These are phyloP conservation scores for Centruroides sculpturatus DNA, from an alignment of 1,140 invertebrate species.

Conservation along the genomic window DNA sequence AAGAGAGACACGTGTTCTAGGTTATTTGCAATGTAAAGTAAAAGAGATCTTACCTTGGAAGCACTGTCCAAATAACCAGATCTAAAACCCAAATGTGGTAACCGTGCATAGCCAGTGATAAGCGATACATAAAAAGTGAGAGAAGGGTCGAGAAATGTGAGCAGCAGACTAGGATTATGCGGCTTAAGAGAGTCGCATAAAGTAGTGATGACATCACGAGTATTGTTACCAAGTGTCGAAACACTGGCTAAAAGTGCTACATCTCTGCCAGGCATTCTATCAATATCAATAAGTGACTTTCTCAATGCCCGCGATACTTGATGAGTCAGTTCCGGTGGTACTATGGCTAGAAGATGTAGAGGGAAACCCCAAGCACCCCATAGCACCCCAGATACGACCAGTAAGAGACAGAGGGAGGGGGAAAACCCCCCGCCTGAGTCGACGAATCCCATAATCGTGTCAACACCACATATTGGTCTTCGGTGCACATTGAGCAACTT, in stretches of 20 bases:
- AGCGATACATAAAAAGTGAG: conserved; percentile 9
- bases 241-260: conserved; percentile 3
- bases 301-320: conserved; percentile 1
- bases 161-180: not conserved
- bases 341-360: conserved; percentile 7
- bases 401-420: no score
- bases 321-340: not conserved
- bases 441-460: no score
- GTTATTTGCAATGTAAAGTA: no score
- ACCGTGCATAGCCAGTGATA: conserved; percentile 1
- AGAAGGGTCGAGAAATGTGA: conserved; percentile 5
- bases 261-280: conserved; percentile 4
- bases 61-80: not conserved
- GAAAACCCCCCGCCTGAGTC: no score
- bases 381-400: no score
- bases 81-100: conserved; percentile 3
- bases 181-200: conserved; percentile 3
- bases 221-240: not conserved
- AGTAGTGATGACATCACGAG: not conserved
- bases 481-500: no score
- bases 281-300: conserved; percentile 6
- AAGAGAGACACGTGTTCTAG: no score
- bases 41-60: conserved; percentile 1
- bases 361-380: not conserved
- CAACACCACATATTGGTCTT: no score